Conservation (phyloP, 2,113 vertebrate genomes). For the Ginglymostoma cirratum region DNA sequence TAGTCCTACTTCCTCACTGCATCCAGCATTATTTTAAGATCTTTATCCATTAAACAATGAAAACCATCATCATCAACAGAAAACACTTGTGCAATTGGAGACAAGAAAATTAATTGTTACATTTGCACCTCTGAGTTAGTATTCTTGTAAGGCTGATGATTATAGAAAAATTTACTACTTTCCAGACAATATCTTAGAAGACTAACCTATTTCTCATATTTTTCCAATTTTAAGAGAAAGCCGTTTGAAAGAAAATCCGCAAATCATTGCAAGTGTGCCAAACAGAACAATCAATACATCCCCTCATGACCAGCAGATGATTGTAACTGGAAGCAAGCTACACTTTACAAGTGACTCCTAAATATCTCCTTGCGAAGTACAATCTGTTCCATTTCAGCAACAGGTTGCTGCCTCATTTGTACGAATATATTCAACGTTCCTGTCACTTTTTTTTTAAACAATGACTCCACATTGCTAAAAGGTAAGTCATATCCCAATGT, state of each 20-base stretch:
- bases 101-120: slow-evolving; percentile 12
- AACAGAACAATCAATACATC: neutral
- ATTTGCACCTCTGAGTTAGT: slow-evolving; percentile 18
- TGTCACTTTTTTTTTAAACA: neutral
- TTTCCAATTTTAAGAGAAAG: neutral
- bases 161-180: neutral
- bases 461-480: neutral
- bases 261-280: neutral
- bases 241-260: neutral
- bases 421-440: neutral
- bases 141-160: neutral
- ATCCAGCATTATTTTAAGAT: neutral
- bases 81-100: neutral
- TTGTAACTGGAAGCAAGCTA: neutral
- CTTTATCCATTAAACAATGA: neutral
- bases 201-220: neutral
- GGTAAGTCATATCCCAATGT: neutral
- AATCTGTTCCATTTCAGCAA: neutral
- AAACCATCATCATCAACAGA: neutral
- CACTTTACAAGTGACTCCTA: neutral
- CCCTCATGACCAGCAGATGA: neutral
- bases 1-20: neutral
- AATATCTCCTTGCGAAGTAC: neutral
- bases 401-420: neutral
- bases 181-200: neutral